phyloP scores from a whole-genome alignment of 2,888 invertebrate species.

The Stictocephala bisonia region DNA sequence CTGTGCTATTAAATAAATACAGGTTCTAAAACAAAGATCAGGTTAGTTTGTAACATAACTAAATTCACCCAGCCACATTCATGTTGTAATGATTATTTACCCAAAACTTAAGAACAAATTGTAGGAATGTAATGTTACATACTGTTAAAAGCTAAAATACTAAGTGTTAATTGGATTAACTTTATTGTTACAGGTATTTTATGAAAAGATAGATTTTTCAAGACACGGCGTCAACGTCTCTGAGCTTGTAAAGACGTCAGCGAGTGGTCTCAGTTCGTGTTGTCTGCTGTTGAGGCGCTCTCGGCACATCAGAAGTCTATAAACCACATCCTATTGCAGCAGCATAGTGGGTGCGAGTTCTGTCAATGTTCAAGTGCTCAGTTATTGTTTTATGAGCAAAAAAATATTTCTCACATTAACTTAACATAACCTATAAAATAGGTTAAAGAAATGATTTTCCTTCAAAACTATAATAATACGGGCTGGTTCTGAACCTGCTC shows the following conservation, averaged over 20 bases:
- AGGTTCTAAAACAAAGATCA: too few species aligned
- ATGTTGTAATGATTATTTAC: too few species aligned
- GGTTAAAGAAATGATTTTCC: neutral
- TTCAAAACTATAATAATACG: too few species aligned
- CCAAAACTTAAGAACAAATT: neutral
- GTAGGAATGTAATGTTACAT: conserved; percentile 1
- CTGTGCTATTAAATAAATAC: too few species aligned
- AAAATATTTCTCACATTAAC: neutral
- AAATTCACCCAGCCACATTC: too few species aligned
- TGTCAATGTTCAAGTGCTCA: too few species aligned
- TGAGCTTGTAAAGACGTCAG: conserved; percentile 77
- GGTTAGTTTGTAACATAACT: too few species aligned
- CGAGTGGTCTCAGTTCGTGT: conserved; percentile 81
- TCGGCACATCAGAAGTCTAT: conserved; percentile 61
- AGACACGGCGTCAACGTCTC: conserved; percentile 82
- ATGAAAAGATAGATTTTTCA: conserved; percentile 86
- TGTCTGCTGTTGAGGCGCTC: conserved; percentile 76
- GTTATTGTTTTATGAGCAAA: neutral
- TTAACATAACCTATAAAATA: neutral
- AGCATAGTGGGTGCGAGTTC: too few species aligned
- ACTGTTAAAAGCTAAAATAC: conserved; percentile 8
- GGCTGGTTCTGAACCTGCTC: too few species aligned
- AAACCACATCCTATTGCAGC: conserved; percentile 39
- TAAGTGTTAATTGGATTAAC: conserved; percentile 32
- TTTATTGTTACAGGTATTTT: conserved; percentile 74